phyloP scores from a whole-genome alignment of 2,113 vertebrate genomes.

The Garra rufa region DNA sequence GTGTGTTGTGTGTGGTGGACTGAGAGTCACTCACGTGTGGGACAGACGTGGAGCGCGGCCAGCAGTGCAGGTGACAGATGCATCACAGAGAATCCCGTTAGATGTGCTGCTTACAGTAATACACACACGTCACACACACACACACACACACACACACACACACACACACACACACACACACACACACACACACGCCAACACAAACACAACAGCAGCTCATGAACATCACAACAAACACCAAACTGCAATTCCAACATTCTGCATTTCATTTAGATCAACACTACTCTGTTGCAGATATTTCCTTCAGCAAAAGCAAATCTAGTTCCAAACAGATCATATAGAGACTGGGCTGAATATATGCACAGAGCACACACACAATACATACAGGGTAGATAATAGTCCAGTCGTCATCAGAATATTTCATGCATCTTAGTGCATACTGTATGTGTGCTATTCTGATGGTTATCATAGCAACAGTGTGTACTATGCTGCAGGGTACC shows the following conservation, averaged over 20 bases:
- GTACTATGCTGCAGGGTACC: too few relatives aligned
- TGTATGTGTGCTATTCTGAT: neutral
- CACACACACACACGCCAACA: neutral
- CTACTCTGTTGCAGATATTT: too few relatives aligned
- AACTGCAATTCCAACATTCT: too few relatives aligned
- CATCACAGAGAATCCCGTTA: conserved; percentile 47
- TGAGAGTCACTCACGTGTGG: neutral
- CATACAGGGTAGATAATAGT: too few relatives aligned
- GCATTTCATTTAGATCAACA: too few relatives aligned
- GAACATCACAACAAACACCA: neutral
- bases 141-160: neutral
- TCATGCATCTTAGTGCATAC: too few relatives aligned
- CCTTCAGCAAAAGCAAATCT: too few relatives aligned
- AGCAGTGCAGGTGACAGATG: neutral
- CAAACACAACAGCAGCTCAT: neutral
- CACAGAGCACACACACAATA: too few relatives aligned
- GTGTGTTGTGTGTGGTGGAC: neutral
- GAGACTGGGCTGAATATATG: too few relatives aligned
- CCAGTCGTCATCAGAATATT: too few relatives aligned
- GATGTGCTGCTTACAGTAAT: conserved; percentile 52
- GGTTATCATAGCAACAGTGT: too few relatives aligned
- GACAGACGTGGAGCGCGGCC: neutral
- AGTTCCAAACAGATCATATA: too few relatives aligned
- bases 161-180: neutral
- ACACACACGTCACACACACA: conserved; percentile 56